phyloP scores from a whole-genome alignment of 2,113 vertebrate species.

The Eira barbara region DNA sequence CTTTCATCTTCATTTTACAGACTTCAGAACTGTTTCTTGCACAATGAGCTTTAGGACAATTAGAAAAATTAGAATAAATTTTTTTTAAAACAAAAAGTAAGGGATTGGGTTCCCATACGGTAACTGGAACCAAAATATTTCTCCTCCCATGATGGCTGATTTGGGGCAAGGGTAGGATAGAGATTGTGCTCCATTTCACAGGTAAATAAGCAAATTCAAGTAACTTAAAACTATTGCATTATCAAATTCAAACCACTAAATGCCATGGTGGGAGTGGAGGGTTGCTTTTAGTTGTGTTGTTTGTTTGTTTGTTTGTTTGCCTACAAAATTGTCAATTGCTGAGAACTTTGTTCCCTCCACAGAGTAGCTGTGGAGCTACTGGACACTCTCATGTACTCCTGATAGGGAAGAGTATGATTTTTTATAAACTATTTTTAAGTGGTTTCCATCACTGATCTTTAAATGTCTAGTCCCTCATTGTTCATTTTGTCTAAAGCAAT shows the following conservation, averaged over 20 bases:
- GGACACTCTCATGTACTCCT: background rate
- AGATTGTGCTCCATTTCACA: background rate
- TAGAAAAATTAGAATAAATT: background rate
- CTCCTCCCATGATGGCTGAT: background rate
- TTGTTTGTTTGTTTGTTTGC: background rate
- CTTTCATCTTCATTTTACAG: background rate
- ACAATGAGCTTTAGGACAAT: background rate
- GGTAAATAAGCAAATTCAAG: background rate
- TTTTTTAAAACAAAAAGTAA: background rate
- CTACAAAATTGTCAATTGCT: background rate
- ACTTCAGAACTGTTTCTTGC: background rate
- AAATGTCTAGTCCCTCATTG: background rate
- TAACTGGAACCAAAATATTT: background rate
- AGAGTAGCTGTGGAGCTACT: background rate
- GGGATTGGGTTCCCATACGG: background rate
- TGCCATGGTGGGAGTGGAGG: no score
- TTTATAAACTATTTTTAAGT: background rate
- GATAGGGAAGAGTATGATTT: background rate
- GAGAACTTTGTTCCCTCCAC: background rate
- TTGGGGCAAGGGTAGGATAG: background rate
- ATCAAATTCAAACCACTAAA: background rate
- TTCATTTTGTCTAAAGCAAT: background rate
- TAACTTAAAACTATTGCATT: background rate
- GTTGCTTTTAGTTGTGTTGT: background rate
- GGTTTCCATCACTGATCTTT: background rate